Base-by-base conservation (phyloP, 2,797 vertebrate species). In the Ficedula albicollis region DNA sequence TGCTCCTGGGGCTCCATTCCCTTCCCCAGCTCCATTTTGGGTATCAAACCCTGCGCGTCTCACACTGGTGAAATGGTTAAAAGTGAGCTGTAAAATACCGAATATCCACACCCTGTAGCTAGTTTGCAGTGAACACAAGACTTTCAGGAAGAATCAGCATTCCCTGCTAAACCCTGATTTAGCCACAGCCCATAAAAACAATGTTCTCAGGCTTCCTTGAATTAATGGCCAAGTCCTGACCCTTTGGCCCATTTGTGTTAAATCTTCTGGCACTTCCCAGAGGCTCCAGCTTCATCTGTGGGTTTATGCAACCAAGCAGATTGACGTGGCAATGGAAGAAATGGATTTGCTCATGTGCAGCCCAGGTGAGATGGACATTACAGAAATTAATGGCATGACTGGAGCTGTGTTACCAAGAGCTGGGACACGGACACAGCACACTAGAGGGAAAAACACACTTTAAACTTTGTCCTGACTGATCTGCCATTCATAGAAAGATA, bases 1-100 rank as follows among this genome's bases (percentile, higher is more conserved):
- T 0, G 0, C 13, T 63, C 13, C 39, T 46, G n/a, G 23, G 0
- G 58, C 51, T 74, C 48, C 77, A 60, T 14, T 1, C 15, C 22
- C 11, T 68, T 36, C 14, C 14, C 13, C 16, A 41, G 22, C 43
- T 79, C 32, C 0, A 3, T 39, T 81, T 22, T 43, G 49, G 2
- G 6, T n/a, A 56, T 23, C 14, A 90, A 84, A 51, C 6, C 9
- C 26, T 6, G 0, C 4, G 7, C 1, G 2, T n/a, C 32, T 84
- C 25, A 34, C 7, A 12, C 1, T 21, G 21, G 26, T 56, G 67
- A 75, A 88, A 39, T 13, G 13, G 38, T 63, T 68, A 74, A 88
- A 77, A 44, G 34, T 26, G 5, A 72, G 26, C 6, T 13, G 3
- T 49, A 58, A 78, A 89, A 81, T 16, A 55, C 34, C 15, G 17